These are phyloP conservation scores for Sminthurides bifidus DNA, from an alignment of 1,140 invertebrate species.

Conservation along the genomic window DNA sequence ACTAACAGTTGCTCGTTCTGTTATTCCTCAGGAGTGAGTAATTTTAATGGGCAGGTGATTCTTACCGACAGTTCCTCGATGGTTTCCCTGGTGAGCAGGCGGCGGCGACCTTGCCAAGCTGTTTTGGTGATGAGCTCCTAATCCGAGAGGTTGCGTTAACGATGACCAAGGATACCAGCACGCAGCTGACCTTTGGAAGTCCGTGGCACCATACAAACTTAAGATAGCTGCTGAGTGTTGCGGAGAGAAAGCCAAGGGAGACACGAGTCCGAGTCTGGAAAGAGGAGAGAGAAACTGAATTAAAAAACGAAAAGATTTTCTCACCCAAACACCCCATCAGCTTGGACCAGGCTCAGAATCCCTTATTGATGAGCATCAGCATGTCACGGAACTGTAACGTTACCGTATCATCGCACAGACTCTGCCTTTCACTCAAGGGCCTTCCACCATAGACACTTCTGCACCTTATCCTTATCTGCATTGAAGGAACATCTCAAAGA, in stretches of 20 bases:
- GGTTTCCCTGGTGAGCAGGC: constrained; percentile 30
- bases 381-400: too few species aligned
- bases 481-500: too few species aligned
- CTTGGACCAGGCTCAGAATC: too few species aligned
- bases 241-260: constrained; percentile 29
- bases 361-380: too few species aligned
- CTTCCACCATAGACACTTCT: too few species aligned
- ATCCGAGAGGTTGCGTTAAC: constrained; percentile 20
- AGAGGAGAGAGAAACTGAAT: too few species aligned
- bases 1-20: too few species aligned
- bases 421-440: too few species aligned
- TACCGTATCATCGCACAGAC: too few species aligned
- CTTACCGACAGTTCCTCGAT: constrained; percentile 28
- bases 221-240: constrained; percentile 31
- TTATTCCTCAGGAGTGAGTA: not conserved
- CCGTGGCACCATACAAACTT: constrained; percentile 31
- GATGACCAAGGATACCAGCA: constrained; percentile 32
- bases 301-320: too few species aligned
- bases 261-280: constrained; percentile 27
- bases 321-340: too few species aligned
- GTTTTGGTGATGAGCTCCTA: constrained; percentile 21
- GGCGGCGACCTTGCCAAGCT: constrained; percentile 26
- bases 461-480: too few species aligned
- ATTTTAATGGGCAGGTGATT: not conserved
- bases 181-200: constrained; percentile 30